Evolutionary conservation across 2,797 vertebrate species (phyloP).

Genomic region (Fistularia tabacaria): DNA sequence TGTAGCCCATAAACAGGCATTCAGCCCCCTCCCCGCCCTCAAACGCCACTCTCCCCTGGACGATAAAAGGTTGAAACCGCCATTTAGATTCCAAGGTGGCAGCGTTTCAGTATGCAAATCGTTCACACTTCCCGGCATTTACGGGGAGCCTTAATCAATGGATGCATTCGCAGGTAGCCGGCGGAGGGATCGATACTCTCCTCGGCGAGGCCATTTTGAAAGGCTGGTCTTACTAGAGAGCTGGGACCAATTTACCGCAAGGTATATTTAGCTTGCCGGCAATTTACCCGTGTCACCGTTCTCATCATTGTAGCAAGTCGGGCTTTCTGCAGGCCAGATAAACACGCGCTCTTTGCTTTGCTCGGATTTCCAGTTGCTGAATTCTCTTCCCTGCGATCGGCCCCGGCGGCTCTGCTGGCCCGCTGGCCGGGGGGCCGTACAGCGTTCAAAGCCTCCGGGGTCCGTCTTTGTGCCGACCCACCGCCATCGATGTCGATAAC

Average conservation of each 20-base stretch:
- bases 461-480: too few species aligned
- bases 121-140: constrained; percentile 15
- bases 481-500: too few species aligned
- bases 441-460: too few species aligned
- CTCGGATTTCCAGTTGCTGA: too few species aligned
- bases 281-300: constrained; percentile 31
- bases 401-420: too few species aligned
- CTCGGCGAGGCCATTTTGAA: constrained; percentile 21
- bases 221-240: not conserved
- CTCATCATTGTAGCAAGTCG: constrained; percentile 16
- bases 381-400: too few species aligned
- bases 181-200: constrained; percentile 35
- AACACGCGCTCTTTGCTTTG: not conserved
- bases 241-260: constrained; percentile 26
- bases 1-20: constrained; percentile 23
- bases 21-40: constrained; percentile 29
- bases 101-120: constrained; percentile 27
- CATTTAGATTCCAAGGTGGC: constrained; percentile 42
- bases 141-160: constrained; percentile 35
- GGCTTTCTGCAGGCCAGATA: not conserved
- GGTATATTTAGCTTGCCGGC: constrained; percentile 12
- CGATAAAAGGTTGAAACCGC: constrained; percentile 23
- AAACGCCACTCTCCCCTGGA: constrained; percentile 13
- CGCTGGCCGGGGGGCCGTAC: too few species aligned
- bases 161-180: constrained; percentile 30